Conservation (phyloP, 1,140 invertebrate genomes). For the Heliconius melpomene region DNA sequence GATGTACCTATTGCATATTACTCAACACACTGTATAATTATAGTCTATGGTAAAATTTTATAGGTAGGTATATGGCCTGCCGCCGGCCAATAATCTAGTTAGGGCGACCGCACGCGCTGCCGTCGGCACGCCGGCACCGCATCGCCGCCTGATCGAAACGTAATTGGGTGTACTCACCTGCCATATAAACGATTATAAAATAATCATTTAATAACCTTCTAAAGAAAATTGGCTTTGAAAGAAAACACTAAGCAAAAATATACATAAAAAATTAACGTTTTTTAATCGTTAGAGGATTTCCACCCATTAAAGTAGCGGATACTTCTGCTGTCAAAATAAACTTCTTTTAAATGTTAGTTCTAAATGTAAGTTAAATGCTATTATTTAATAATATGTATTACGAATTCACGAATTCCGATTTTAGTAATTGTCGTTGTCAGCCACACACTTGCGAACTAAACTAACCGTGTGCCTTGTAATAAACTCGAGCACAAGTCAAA, state of each 20-base stretch:
- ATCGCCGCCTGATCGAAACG: conserved; percentile 63
- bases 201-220: conserved; percentile 46
- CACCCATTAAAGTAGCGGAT: too few species aligned
- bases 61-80: conserved; percentile 26
- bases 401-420: not conserved
- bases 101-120: conserved; percentile 61
- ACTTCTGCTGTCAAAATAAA: too few species aligned
- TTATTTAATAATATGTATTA: not conserved
- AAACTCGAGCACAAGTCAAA: conserved; percentile 59
- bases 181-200: conserved; percentile 60
- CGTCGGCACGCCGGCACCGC: conserved; percentile 51
- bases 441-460: conserved; percentile 46
- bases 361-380: too few species aligned
- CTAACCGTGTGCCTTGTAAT: conserved; percentile 39
- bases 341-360: too few species aligned
- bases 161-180: conserved; percentile 74
- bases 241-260: not conserved
- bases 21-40: conserved; percentile 6
- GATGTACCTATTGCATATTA: not conserved
- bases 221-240: not conserved
- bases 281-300: too few species aligned
- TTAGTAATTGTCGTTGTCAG: conserved; percentile 38
- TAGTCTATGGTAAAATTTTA: conserved; percentile 31
- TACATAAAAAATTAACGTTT: not conserved
- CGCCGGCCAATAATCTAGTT: conserved; percentile 64